These are phyloP conservation scores for Mimas tiliae DNA, from an alignment of 2,888 invertebrate genomes.

Conservation along the genomic window DNA sequence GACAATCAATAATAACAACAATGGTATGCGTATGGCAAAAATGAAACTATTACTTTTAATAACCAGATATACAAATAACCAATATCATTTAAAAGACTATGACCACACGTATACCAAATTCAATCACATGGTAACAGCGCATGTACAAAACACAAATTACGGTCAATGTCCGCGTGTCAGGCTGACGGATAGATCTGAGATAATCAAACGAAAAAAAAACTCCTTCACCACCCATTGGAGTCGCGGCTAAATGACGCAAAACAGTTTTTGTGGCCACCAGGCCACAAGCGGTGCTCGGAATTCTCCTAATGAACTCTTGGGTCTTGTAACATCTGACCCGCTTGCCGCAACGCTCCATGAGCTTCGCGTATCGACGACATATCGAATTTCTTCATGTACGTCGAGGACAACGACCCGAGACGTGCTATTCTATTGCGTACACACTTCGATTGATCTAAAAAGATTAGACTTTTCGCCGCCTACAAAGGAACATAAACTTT, in stretches of 20 bases:
- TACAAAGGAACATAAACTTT: conserved; percentile 13
- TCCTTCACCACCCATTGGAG: conserved; percentile 55
- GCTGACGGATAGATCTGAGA: conserved; percentile 71
- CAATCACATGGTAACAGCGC: conserved; percentile 56
- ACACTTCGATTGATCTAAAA: conserved; percentile 36
- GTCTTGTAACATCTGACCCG: conserved; percentile 58
- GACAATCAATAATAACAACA: background rate
- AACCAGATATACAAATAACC: background rate
- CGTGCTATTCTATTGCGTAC: conserved; percentile 50
- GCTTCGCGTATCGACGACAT: conserved; percentile 59
- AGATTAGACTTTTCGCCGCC: conserved; percentile 35
- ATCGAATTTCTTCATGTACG: conserved; percentile 60
- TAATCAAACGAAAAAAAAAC: conserved; percentile 67
- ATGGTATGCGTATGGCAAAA: background rate
- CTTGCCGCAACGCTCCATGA: conserved; percentile 55
- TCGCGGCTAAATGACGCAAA: conserved; percentile 71
- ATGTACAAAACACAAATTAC: conserved; percentile 68
- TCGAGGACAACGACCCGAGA: conserved; percentile 62
- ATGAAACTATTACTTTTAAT: background rate
- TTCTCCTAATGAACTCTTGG: conserved; percentile 64
- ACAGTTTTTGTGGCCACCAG: conserved; percentile 66
- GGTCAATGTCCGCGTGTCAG: conserved; percentile 78
- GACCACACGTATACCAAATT: conserved; percentile 29
- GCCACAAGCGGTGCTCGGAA: conserved; percentile 59
- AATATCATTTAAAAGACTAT: background rate